Base-by-base conservation (phyloP, 2,888 invertebrate genomes). In the Abrostola triplasia region DNA sequence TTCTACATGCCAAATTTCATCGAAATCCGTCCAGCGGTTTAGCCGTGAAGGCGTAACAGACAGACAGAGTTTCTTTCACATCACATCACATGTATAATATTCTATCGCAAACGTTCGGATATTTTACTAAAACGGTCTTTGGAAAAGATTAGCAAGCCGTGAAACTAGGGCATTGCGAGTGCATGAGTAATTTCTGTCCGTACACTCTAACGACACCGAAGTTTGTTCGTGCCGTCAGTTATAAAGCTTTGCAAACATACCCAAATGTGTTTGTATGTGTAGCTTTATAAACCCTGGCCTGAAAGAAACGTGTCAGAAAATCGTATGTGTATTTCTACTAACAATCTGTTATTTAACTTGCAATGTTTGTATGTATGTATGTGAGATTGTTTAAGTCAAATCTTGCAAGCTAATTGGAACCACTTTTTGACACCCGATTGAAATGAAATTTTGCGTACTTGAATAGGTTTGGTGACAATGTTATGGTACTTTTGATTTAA, bases 111-210 rank as follows among this genome's bases (percentile, higher is more conserved):
- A 36, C 6, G 54, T 36, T 58, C 9, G 44, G 57, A 38, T 59
- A 49, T 44, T 54, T 57, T 48, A 75, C 59, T 58, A 37, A 49
- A 72, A 58, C 38, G 38, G 49, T 59, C 50, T 49, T 48, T 42
- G 11, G 24, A 13, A 57, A 59, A 71, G 62, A 73, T 76, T 72
- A 73, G 63, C 57, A 58, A 52, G 57, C 57, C 49, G 48, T 7
- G 64, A 59, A 73, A 76, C 51, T 73, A 59, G 76, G 50, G 42
- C 67, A 76, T 70, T 70, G 64, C 57, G 50, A 55, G 67, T 73
- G 73, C 77, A 67, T 60, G 73, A 76, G 77, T 67, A 63, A 76
- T 76, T 64, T 64, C 50, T 42, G 54, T 65, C 38, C 59, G 35
- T 70, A 58, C 62, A 64, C 50, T 67, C 48, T 72, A 63, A 62